Percentiles rank a stretch among this genome's conserved stretches.
phyloP scores from a whole-genome alignment of 2,888 invertebrate genomes.

The Criorhina ranunculi region DNA sequence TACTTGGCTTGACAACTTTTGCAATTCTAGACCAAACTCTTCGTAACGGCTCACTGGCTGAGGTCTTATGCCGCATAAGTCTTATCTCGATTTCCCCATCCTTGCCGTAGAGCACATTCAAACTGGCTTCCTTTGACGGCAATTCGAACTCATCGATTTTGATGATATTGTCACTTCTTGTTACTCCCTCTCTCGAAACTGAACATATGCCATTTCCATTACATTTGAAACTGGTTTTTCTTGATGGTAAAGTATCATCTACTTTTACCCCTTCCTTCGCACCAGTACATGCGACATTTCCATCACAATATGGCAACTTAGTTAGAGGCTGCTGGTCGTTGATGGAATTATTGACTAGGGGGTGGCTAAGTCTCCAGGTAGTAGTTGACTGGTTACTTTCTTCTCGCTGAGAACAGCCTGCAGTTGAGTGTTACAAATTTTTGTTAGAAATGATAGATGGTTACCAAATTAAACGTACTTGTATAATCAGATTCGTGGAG shows the following conservation, averaged over 20 bases:
- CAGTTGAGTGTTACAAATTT: conserved; percentile 37
- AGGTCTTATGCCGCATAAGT: conserved; percentile 61
- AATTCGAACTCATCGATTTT: conserved; percentile 76
- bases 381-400: conserved; percentile 79
- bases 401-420: conserved; percentile 83
- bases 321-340: conserved; percentile 63
- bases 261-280: conserved; percentile 12
- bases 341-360: conserved; percentile 54
- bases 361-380: conserved; percentile 73
- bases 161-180: conserved; percentile 60
- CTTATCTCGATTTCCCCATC: conserved; percentile 77
- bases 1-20: conserved; percentile 41
- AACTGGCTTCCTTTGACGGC: conserved; percentile 77
- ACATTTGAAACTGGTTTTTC: conserved; percentile 66
- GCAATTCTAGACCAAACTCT: conserved; percentile 57
- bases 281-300: conserved; percentile 31
- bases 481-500: conserved; percentile 85
- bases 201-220: conserved; percentile 41
- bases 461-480: conserved; percentile 80
- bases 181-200: conserved; percentile 15
- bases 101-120: conserved; percentile 74
- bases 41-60: conserved; percentile 37
- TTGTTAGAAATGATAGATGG: background rate
- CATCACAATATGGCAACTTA: conserved; percentile 55
- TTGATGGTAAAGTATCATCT: conserved; percentile 1